phyloP scores from a whole-genome alignment of 2,888 invertebrate genomes.

The Agonopterix alstromeriana region DNA sequence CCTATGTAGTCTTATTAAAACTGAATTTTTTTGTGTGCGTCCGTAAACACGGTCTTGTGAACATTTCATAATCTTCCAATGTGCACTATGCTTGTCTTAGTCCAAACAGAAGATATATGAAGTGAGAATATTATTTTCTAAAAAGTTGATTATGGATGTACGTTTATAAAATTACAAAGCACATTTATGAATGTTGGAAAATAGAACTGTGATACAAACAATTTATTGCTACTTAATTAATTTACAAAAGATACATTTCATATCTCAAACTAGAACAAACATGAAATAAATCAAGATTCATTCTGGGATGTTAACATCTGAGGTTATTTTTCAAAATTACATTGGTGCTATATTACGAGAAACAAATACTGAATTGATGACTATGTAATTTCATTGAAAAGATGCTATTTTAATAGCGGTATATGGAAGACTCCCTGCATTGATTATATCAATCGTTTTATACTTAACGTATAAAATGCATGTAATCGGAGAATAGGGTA shows the following conservation, averaged over 20 bases:
- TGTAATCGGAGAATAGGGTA: conserved; percentile 70
- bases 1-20: no score
- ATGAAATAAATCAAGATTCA: not conserved
- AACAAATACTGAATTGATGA: no score
- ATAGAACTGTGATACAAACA: no score
- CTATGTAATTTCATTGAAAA: not conserved
- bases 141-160: no score
- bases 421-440: conserved; percentile 40
- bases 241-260: no score
- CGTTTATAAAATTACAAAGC: no score
- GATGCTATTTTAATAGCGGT: conserved; percentile 3
- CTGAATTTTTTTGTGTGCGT: no score
- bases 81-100: conserved; percentile 6
- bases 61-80: conserved; percentile 1
- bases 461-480: conserved; percentile 54
- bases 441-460: conserved; percentile 54
- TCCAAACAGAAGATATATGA: conserved; percentile 3
- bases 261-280: not conserved
- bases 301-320: no score
- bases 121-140: no score
- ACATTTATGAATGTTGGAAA: no score
- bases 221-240: no score
- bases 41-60: not conserved
- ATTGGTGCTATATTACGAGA: conserved; percentile 12
- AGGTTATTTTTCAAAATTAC: not conserved